Evolutionary conservation across 1,140 invertebrate genomes (phyloP), one percentile per base, ranked within the genome.

Genomic region (Drosophila parvula): DNA sequence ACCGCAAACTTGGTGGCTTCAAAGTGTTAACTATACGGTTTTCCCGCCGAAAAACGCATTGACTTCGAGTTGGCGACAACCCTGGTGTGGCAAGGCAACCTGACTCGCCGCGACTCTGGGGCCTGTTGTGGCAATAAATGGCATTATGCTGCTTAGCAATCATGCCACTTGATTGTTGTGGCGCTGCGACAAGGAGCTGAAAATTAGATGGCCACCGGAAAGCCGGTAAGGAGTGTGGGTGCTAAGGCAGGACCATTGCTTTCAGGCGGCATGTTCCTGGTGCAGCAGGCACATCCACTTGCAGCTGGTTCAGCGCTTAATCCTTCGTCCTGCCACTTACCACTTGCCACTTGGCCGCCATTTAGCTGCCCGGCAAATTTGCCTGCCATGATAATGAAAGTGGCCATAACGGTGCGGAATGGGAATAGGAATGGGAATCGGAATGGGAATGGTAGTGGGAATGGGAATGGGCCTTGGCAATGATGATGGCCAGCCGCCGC

Each of bases 81-180:
- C 36, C 50, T 34, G 30, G 5, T 5, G 0, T 0, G 27, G 11
- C 2, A 1, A 16, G 47, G 28, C 47, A 51, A 18, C 40, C 58
- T 61, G 70, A 36, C 41, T 40, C 12, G 40, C 11, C 47, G 38
- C 30, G 57, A 55, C 40, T 51, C 48, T 43, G 56, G 45, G 32
- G 45, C 61, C 79, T 88, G 70, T 73, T 79, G 83, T 88, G 83
- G 83, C 79, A 88, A 82, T 86, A 86, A 86, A 86, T 82, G 83
- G 79, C 82, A 88, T 88, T 82, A 86, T 88, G 79, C 79, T 86
- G 82, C 83, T 86, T 79, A 82, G 82, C 83, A 86, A 86, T 86
- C 83, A 88, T 82, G 82, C 67, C 48, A 79, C 79, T 82, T 82
- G 83, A 86, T 82, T 82, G 75, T 78, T 62, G 59, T 64, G 51